A percentile compares a stretch with the other conserved stretches of the same genome.
Evolutionary conservation across 2,797 vertebrate species (phyloP).

Genomic region (Chlorospingus flavigularis): DNA sequence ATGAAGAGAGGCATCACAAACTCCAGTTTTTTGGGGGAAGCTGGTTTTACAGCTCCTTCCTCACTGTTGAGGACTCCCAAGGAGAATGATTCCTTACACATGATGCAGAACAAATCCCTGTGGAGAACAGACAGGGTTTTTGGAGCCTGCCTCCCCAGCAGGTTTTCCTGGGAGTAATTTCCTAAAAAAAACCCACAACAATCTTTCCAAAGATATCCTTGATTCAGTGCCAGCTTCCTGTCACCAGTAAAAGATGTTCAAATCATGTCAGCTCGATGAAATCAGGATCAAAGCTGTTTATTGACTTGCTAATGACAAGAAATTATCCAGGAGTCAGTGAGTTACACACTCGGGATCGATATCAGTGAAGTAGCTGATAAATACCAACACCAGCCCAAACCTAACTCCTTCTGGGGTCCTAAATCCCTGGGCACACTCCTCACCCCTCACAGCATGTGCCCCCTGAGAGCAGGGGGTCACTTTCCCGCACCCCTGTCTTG

Average conservation of each 20-base stretch:
- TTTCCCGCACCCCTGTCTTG: too few relatives aligned
- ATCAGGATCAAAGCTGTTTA: not conserved
- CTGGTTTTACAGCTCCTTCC: not conserved
- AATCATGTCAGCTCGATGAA: not conserved
- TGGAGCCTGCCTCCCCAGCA: not conserved
- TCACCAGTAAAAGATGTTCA: not conserved
- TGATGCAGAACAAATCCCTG: not conserved
- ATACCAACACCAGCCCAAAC: rapidly evolving
- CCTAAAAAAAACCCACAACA: not conserved
- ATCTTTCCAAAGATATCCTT: not conserved
- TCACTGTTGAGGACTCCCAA: not conserved
- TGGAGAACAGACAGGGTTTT: not conserved
- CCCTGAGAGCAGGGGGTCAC: not conserved
- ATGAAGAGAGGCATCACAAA: not conserved
- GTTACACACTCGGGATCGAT: not conserved
- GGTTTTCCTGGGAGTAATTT: not conserved
- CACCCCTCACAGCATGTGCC: rapidly evolving
- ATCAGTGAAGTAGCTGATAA: not conserved
- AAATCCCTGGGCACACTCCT: not conserved
- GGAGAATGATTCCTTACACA: not conserved
- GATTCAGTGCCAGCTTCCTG: not conserved
- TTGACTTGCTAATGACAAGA: constrained; percentile 6
- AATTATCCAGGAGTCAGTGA: constrained; percentile 2
- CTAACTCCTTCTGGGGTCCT: too few relatives aligned
- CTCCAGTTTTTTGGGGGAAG: not conserved